Evolutionary conservation across 2,888 invertebrate species (phyloP).

Genomic region (Boloria euphrosyne): DNA sequence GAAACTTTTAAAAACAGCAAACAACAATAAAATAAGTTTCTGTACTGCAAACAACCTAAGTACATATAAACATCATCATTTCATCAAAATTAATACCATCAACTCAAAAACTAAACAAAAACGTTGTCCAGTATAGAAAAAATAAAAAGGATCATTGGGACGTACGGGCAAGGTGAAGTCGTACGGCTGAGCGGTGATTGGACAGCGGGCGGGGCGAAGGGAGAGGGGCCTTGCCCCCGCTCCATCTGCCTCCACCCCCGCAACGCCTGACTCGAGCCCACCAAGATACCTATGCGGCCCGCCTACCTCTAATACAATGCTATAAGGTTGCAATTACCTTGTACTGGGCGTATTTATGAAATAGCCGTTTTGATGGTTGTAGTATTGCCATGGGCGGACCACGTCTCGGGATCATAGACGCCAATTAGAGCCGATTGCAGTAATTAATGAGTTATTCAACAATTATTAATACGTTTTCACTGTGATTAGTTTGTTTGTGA

Average conservation of each 20-base stretch:
- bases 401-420: constrained; percentile 68
- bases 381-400: constrained; percentile 80
- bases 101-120: constrained; percentile 49
- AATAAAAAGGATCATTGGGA: constrained; percentile 69
- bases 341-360: constrained; percentile 47
- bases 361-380: constrained; percentile 68
- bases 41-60: constrained; percentile 3
- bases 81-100: constrained; percentile 38
- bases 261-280: constrained; percentile 58
- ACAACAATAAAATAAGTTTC: neutral
- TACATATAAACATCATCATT: constrained; percentile 30
- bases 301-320: constrained; percentile 50
- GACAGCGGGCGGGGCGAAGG: constrained; percentile 68
- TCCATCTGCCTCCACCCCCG: constrained; percentile 68
- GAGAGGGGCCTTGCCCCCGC: constrained; percentile 71
- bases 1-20: too few species aligned
- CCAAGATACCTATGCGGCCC: constrained; percentile 60
- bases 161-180: constrained; percentile 78
- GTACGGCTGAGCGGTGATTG: constrained; percentile 68
- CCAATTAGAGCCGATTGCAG: constrained; percentile 75
- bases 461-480: constrained; percentile 36
- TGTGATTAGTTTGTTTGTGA: constrained; percentile 2
- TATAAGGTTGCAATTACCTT: constrained; percentile 55
- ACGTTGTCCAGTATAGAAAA: constrained; percentile 46
- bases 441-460: constrained; percentile 60